Conservation (phyloP, 2,113 vertebrate genomes). For the Glaucidium brasilianum region DNA sequence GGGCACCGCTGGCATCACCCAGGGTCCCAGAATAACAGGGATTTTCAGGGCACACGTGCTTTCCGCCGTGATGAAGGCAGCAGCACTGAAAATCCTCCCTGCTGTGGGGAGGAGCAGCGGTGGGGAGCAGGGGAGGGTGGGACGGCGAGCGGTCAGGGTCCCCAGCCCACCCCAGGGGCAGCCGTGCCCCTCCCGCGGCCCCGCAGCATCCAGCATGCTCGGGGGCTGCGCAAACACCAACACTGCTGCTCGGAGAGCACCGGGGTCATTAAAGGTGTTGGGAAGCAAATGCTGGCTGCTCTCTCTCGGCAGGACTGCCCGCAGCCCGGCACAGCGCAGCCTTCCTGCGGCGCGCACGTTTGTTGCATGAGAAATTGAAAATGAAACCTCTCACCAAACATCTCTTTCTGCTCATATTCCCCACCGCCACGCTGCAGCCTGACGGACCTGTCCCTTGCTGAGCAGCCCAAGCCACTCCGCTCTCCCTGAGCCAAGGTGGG, state of each 20-base stretch:
- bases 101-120: not conserved
- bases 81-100: not conserved
- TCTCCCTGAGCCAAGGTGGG: not conserved
- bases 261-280: rapidly evolving
- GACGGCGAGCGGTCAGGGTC: not conserved
- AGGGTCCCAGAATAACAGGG: not conserved
- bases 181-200: rapidly evolving
- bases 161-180: not conserved
- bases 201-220: not conserved
- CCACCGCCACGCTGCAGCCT: rapidly evolving
- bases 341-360: rapidly evolving
- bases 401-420: not conserved
- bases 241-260: rapidly evolving
- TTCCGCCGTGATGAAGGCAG: rapidly evolving
- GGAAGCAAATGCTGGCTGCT: not conserved
- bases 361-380: rapidly evolving
- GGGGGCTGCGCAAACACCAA: rapidly evolving
- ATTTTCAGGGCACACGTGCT: not conserved
- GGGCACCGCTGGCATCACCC: slow-evolving; percentile 3
- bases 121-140: not conserved
- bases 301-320: rapidly evolving
- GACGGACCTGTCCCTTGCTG: rapidly evolving
- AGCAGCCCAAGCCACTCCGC: rapidly evolving
- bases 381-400: rapidly evolving
- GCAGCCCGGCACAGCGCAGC: not conserved